A percentile compares a stretch with the other conserved stretches of the same genome.
Evolutionary conservation across 2,113 vertebrate genomes (phyloP).

Genomic region (Coryphaenoides rupestris): DNA sequence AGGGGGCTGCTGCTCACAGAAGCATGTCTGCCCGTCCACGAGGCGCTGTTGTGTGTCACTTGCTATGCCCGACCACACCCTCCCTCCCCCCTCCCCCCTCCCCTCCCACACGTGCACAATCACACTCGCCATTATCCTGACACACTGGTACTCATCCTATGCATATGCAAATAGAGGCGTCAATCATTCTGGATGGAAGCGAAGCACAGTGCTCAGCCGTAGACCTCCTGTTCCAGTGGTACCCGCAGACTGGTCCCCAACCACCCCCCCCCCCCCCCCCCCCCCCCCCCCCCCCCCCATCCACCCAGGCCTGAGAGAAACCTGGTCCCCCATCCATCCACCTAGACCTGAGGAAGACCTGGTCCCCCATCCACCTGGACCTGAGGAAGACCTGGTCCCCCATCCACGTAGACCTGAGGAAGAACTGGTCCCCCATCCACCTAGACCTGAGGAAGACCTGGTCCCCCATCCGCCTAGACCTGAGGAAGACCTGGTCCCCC

Average conservation of each 20-base stretch:
- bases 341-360: no score
- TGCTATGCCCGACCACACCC: constrained; percentile 43
- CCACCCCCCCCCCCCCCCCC: no score
- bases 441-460: no score
- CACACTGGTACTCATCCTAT: constrained; percentile 52
- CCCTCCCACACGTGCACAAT: no score
- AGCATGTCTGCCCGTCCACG: constrained; percentile 61
- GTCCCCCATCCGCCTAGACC: no score
- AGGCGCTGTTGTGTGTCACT: constrained; percentile 48
- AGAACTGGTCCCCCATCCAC: no score
- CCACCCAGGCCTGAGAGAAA: constrained; percentile 9
- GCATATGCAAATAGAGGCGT: constrained; percentile 55
- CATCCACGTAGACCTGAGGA: no score
- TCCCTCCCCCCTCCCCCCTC: constrained; percentile 12
- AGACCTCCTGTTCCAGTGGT: no score
- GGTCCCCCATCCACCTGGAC: no score
- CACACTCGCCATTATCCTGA: constrained; percentile 54
- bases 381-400: no score
- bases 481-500: no score
- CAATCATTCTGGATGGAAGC: constrained; percentile 31
- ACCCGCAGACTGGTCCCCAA: not conserved
- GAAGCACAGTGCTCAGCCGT: not conserved
- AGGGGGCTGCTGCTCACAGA: constrained; percentile 66
- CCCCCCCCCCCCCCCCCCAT: no score
- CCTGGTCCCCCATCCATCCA: constrained; percentile 6